phyloP scores from a whole-genome alignment of 2,797 vertebrate species.

The Falco novaeseelandiae region DNA sequence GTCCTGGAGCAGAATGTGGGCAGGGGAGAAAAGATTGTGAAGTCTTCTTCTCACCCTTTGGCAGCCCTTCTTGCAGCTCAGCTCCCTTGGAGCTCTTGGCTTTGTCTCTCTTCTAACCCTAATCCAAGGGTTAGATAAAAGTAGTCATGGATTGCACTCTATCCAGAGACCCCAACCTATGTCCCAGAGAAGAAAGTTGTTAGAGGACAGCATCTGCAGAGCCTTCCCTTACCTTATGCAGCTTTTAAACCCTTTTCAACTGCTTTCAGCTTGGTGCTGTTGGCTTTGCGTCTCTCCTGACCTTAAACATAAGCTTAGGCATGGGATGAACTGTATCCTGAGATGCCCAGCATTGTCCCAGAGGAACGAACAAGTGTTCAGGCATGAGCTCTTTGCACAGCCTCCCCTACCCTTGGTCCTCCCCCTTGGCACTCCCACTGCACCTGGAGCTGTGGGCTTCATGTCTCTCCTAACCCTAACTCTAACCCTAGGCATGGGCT shows the following conservation, averaged over 20 bases:
- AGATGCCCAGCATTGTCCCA: background rate
- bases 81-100: background rate
- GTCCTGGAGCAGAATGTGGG: background rate
- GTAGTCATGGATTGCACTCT: background rate
- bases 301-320: background rate
- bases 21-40: accelerated
- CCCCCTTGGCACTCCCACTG: background rate
- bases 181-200: background rate
- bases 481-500: background rate
- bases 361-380: background rate
- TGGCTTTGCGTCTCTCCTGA: background rate
- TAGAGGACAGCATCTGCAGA: background rate
- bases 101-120: background rate
- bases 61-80: background rate
- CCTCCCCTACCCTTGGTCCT: background rate
- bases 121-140: background rate
- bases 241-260: background rate
- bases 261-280: background rate
- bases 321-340: background rate
- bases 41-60: background rate
- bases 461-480: background rate
- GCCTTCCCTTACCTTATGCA: background rate
- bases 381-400: background rate
- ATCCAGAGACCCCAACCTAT: background rate
- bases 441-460: background rate